Evolutionary conservation across 2,113 vertebrate species (phyloP).

Genomic region (Rutilus rutilus): DNA sequence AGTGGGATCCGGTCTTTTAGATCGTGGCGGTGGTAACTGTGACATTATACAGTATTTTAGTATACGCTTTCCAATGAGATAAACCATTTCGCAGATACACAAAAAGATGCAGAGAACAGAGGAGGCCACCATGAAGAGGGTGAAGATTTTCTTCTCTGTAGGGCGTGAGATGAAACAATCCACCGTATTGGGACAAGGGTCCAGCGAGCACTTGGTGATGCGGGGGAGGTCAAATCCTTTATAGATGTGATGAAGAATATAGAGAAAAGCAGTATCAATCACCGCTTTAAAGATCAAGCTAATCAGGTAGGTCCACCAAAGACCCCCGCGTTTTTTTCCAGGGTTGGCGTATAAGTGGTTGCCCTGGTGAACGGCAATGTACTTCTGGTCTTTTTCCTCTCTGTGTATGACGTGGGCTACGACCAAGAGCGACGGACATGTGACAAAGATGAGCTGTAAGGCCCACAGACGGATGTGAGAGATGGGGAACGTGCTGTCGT

Average conservation of each 20-base stretch:
- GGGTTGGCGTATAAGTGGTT: conserved; percentile 76
- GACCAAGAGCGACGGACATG: conserved; percentile 90
- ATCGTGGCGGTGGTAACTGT: background rate
- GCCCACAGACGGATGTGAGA: conserved; percentile 81
- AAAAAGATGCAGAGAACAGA: conserved; percentile 84
- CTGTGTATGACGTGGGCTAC: conserved; percentile 90
- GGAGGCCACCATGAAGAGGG: conserved; percentile 89
- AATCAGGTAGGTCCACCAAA: conserved; percentile 80
- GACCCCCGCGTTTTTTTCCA: conserved; percentile 88
- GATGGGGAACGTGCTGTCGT: conserved; percentile 90
- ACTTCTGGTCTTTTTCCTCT: conserved; percentile 83
- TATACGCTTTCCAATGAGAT: conserved; percentile 84
- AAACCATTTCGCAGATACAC: conserved; percentile 84
- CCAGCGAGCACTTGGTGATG: conserved; percentile 82
- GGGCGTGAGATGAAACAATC: conserved; percentile 91
- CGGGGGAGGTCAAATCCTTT: conserved; percentile 83
- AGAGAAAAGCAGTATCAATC: conserved; percentile 84
- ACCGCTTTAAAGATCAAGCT: conserved; percentile 88
- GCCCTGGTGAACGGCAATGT: conserved; percentile 57
- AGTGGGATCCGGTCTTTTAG: conserved; percentile 57
- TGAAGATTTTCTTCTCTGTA: conserved; percentile 95
- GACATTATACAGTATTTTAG: conserved; percentile 50
- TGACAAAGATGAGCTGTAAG: conserved; percentile 79
- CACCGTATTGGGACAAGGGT: conserved; percentile 81
- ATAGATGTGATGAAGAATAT: conserved; percentile 83